A percentile compares a stretch with the other conserved stretches of the same genome.
Evolutionary conservation across 2,888 invertebrate species (phyloP).

Genomic region (Rapana venosa): DNA sequence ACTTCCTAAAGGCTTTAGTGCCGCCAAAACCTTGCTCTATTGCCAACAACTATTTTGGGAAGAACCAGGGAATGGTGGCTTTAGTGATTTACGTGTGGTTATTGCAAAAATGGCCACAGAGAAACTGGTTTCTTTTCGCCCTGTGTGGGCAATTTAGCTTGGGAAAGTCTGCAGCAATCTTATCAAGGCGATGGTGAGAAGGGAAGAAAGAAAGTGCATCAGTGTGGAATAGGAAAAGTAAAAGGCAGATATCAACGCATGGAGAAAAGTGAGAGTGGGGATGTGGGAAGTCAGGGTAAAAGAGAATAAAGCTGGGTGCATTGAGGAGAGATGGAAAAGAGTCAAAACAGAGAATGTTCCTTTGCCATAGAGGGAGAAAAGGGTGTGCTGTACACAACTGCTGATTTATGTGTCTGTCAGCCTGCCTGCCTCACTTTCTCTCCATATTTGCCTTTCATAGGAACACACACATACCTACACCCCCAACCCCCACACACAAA

Average conservation of each 20-base stretch:
- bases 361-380: neutral
- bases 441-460: too few relatives aligned
- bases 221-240: neutral
- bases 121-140: conserved; percentile 3
- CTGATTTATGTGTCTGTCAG: too few relatives aligned
- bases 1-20: neutral
- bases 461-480: too few relatives aligned
- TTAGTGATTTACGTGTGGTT: conserved; percentile 32
- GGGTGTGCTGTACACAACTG: too few relatives aligned
- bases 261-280: neutral
- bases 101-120: conserved; percentile 33
- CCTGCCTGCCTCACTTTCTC: too few relatives aligned
- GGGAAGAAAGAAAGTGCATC: neutral
- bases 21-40: neutral
- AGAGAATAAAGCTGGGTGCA: too few relatives aligned
- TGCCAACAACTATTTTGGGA: neutral
- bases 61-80: neutral
- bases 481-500: too few relatives aligned
- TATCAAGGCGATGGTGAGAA: neutral
- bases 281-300: neutral
- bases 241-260: neutral
- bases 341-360: neutral
- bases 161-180: conserved; percentile 25
- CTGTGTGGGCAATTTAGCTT: conserved; percentile 19
- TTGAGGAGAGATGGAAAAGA: too few relatives aligned